These are phyloP conservation scores for Crotalus viridis DNA, from an alignment of 2,113 vertebrate species.

Conservation along the genomic window DNA sequence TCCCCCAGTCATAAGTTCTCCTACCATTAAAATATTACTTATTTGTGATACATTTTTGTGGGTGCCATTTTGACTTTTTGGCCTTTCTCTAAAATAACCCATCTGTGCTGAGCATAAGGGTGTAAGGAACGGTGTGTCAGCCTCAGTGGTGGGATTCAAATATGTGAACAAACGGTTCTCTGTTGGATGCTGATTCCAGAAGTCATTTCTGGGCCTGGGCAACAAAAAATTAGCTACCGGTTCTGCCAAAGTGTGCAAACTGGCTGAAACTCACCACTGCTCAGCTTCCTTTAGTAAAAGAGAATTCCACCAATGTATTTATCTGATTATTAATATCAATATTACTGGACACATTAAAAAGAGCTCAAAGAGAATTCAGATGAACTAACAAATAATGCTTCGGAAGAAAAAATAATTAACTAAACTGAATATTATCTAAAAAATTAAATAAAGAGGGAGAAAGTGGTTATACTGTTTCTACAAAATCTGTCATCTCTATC, in stretches of 20 bases:
- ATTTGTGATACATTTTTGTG: background rate
- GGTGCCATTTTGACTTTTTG: background rate
- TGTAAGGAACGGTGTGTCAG: background rate
- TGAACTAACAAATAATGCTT: background rate
- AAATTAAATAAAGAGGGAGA: background rate
- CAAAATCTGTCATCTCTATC: background rate
- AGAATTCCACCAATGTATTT: background rate
- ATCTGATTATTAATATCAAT: background rate
- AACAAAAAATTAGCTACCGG: too few species aligned
- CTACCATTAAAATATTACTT: background rate
- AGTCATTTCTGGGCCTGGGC: too few species aligned
- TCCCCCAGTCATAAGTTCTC: background rate
- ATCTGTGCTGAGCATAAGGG: background rate
- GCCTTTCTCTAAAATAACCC: background rate
- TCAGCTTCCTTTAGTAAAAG: background rate
- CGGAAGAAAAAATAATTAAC: constrained; percentile 13
- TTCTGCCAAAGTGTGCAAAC: too few species aligned
- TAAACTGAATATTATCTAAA: background rate
- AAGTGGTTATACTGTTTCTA: background rate
- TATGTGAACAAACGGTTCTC: too few species aligned
- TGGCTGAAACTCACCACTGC: too few species aligned
- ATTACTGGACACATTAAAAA: background rate
- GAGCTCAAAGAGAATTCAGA: background rate
- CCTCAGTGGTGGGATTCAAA: background rate
- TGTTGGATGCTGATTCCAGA: too few species aligned